These are phyloP conservation scores for Tenodera sinensis DNA, from an alignment of 2,888 invertebrate genomes.

Conservation along the genomic window DNA sequence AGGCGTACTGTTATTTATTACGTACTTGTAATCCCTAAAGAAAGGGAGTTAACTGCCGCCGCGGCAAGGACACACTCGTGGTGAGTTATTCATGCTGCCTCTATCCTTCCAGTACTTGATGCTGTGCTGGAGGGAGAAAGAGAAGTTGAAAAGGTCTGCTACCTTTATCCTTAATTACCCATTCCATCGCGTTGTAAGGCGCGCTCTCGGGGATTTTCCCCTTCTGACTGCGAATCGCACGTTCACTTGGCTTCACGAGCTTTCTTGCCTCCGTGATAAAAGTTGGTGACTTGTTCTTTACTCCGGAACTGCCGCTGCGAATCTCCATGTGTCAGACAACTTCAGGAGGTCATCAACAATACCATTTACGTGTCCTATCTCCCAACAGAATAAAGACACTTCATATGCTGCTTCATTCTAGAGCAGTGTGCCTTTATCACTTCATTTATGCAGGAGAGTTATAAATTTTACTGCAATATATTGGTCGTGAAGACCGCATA, in stretches of 20 bases:
- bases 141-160: neutral
- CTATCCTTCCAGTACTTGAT: neutral
- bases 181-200: neutral
- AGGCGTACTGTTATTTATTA: neutral
- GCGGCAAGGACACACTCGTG: neutral
- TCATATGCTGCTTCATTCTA: no score
- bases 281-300: neutral
- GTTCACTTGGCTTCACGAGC: neutral
- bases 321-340: neutral
- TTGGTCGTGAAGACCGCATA: no score
- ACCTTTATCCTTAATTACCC: neutral
- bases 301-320: neutral
- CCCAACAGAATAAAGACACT: no score
- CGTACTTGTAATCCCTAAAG: neutral
- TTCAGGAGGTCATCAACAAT: no score
- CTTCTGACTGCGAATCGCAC: neutral
- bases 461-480: no score
- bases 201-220: neutral
- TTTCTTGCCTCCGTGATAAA: neutral
- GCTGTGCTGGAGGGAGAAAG: neutral
- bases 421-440: no score
- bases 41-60: neutral
- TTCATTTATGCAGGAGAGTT: no score
- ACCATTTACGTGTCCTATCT: no score
- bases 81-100: neutral